Evolutionary conservation across 2,797 vertebrate genomes (phyloP), one percentile per base, ranked within the genome.

Genomic region (Eremophila alpestris): DNA sequence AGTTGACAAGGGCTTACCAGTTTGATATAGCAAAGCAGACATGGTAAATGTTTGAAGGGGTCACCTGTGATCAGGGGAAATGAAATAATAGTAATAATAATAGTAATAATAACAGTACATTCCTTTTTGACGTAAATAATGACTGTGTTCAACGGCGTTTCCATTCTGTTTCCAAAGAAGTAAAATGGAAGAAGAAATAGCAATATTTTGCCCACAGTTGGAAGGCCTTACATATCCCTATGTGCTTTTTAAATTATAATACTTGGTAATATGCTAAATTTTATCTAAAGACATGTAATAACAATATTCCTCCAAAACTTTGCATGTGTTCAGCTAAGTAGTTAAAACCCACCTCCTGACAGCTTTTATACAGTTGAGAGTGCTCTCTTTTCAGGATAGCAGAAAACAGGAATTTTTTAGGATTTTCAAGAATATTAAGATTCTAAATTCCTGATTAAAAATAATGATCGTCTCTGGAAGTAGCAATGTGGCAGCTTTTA

Each of bases 1-100:
- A 99, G 95, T 96, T 99, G 92, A 99, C 99, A 29, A 98, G 99
- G 83, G 99, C 99, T 27, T 99, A 99, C 97, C 99, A 99, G 96
- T 98, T 99, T 96, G 99, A 99, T 96, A 99, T 99, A 98, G 98
- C 99, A 95, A 99, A 99, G 91, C 99, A 99, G 97, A 97, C 99
- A 97, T 99, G 99, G 99, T 99, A 97, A 98, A 95, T 97, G 68
- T 89, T 76, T 65, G 38, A 51, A 29, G 23, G 34, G 76, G 56
- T 13, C 18, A 49, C 8, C 16, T 43, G 19, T 1, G 17, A n/a
- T 58, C 49, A 75, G 41, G 41, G 58, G 62, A 84, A 91, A 84
- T 67, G 4, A 81, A 81, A 46, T 40, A 34, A 10, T 84, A 30
- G 5, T 54, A 46, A 55, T 21, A 30, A 26, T 41, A 38, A 41